Base-by-base conservation (phyloP, 2,797 vertebrate genomes). In the Rhynchotus rufescens region DNA sequence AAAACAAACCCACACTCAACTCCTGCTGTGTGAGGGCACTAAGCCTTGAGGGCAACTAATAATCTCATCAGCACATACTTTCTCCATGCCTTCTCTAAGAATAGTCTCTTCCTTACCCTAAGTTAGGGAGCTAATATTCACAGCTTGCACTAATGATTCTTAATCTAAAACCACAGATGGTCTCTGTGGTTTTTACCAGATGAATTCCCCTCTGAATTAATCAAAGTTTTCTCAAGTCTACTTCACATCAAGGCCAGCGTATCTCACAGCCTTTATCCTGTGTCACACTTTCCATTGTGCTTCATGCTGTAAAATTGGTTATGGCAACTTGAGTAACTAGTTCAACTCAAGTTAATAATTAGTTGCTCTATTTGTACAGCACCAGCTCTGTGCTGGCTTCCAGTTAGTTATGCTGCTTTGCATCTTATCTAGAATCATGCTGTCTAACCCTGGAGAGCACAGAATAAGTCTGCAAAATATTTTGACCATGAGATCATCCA, bases 401-500 rank as follows among this genome's bases (percentile, higher is more conserved):
- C 80, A 91, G 59, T 85, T 92, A 89, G 93, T 71, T 85, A 5
- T 80, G 54, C 75, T 49, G 42, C 59, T 64, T 93, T 89, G 91
- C 78, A 84, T 95, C 92, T 81, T 52, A 54, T 74, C 82, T 85
- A 36, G 23, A 34, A 64, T 76, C 57, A 57, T 38, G 36, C 89
- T 71, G 49, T n/a, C 74, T 80, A 92, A 77, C 75, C 65, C 90
- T 77, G 49, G 82, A 93, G 88, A 91, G 60, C 60, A 83, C 66
- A 81, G 57, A 91, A 36, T 71, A 88, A 80, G 22, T 82, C 78
- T 88, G 68, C 38, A 62, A 80, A 96, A 62, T 89, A 91, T 92
- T 94, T 93, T 83, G 82, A 83, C 85, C 65, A 61, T 93, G 90
- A 96, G 93, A 57, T 95, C 92, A 94, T 93, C 79, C 65, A 23